Evolutionary conservation across 2,797 vertebrate genomes (phyloP), one percentile per base, ranked within the genome.

Genomic region (Taeniopygia guttata): DNA sequence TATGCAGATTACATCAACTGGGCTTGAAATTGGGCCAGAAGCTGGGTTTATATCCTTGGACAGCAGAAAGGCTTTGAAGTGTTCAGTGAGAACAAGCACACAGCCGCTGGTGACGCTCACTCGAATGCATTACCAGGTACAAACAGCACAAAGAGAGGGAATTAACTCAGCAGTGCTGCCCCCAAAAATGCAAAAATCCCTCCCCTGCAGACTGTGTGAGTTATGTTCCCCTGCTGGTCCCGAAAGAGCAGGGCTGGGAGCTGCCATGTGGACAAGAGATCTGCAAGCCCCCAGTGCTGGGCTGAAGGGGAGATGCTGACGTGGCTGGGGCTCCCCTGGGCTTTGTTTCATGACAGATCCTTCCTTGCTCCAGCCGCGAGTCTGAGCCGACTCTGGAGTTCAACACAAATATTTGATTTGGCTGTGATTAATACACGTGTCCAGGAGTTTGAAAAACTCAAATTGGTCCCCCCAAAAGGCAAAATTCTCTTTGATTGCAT

Each of bases 211-310:
- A 20, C 32, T 1, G 56, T 1, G 2, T 10, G 56, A 83, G 36
- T 25, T 34, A 10, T 0, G 0, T 32, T 49, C 21, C 40, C 73
- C 69, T 85, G 84, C 87, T 45, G 58, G 22, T 6, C 64, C 68
- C 2, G 1, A 13, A 60, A 64, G 86, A 80, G 55, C 85, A 76
- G 55, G 30, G 72, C 7, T 20, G 26, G 92, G 67, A 62, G n/a
- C 58, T 42, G 74, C 51, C 46, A 16, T 10, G 13, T 5, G 64
- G 52, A 2, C 2, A 1, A 2, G 0, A 26, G 51, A 22, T 0
- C 49, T 72, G 64, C 84, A 59, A 3, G n/a, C 4, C 48, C 9
- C 72, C 70, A 14, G 43, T 0, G 7, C 16, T 11, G 18, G 1
- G 54, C 9, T 49, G 0, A 14, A 56, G 36, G 27, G 2, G 73